Evolutionary conservation across 1,140 invertebrate genomes (phyloP).

Genomic region (Orchestia grillus): DNA sequence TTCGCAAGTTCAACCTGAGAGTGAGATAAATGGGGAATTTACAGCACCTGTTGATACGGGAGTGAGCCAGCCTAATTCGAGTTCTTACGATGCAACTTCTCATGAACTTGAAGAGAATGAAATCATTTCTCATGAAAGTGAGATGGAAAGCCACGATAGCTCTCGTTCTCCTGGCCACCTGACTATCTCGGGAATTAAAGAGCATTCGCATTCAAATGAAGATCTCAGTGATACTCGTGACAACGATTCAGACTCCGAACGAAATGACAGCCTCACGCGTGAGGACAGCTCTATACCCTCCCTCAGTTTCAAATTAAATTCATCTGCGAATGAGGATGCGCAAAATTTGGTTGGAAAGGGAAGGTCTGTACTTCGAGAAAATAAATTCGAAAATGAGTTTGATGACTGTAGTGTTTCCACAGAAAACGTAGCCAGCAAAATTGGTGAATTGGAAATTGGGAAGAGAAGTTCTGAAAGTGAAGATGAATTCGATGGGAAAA

Average conservation of each 20-base stretch:
- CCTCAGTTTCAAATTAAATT: neutral
- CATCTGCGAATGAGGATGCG: neutral
- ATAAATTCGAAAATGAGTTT: neutral
- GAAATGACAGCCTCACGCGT: neutral
- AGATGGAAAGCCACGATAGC: neutral
- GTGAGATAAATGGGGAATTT: neutral
- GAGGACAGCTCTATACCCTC: neutral
- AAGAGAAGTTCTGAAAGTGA: neutral
- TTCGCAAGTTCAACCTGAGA: neutral
- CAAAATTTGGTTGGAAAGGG: neutral
- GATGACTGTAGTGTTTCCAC: neutral
- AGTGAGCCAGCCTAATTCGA: neutral
- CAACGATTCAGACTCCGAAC: neutral
- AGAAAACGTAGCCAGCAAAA: neutral
- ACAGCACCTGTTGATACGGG: neutral
- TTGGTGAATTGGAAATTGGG: neutral
- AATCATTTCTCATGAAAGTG: neutral
- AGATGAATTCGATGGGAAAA: neutral
- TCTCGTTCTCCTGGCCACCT: neutral
- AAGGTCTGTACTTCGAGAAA: neutral
- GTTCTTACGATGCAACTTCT: neutral
- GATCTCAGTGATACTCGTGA: neutral
- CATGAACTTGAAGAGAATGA: neutral
- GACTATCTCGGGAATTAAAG: neutral
- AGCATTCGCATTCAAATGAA: neutral